These are phyloP conservation scores for Caradrina clavipalpis DNA, from an alignment of 2,888 invertebrate genomes.

Conservation along the genomic window DNA sequence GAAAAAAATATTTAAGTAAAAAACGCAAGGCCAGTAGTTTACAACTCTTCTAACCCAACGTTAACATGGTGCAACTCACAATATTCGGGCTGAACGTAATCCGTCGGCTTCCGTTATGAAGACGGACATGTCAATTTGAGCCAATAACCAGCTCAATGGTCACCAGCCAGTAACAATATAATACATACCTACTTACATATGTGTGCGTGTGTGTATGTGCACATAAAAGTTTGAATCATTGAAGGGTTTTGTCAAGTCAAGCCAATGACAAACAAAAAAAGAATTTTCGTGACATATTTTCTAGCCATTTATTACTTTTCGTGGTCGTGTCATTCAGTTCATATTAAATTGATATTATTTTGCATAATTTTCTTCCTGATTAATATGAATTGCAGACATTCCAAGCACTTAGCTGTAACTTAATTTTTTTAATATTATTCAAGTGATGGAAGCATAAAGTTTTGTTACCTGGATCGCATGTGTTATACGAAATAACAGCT, in stretches of 20 bases:
- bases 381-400: neutral
- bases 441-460: neutral
- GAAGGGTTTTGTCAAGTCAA: neutral
- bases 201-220: slow-evolving; percentile 1
- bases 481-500: slow-evolving; percentile 30
- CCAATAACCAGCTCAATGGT: slow-evolving; percentile 76
- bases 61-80: neutral
- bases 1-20: too few species aligned
- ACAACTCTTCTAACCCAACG: neutral
- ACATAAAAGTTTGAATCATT: neutral
- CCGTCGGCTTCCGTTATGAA: slow-evolving; percentile 83
- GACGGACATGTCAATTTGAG: slow-evolving; percentile 88
- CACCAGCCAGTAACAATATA: slow-evolving; percentile 32
- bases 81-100: slow-evolving; percentile 67
- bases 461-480: slow-evolving; percentile 36
- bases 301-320: neutral
- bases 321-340: neutral
- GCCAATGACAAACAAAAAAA: neutral
- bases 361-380: too few species aligned
- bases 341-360: neutral
- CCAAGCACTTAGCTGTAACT: neutral
- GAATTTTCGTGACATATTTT: rapidly evolving
- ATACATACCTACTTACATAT: neutral
- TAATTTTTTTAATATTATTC: neutral
- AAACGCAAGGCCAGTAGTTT: neutral